Percentiles rank a stretch among this genome's conserved stretches.
phyloP scores from a whole-genome alignment of 2,113 vertebrate genomes.

The Hylia prasina region DNA sequence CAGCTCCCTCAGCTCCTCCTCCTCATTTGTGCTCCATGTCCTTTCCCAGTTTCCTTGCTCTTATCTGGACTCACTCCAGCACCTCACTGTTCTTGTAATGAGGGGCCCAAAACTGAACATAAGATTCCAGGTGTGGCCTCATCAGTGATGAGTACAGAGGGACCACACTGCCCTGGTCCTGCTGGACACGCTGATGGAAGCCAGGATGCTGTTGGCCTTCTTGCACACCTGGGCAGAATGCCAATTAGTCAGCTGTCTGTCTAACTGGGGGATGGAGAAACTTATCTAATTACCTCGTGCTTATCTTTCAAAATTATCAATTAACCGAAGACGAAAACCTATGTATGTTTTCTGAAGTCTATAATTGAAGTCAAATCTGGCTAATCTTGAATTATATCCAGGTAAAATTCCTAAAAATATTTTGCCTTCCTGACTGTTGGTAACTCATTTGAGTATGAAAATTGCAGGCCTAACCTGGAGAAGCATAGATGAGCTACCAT shows the following conservation, averaged over 20 bases:
- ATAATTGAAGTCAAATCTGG: not conserved
- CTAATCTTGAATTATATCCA: not conserved
- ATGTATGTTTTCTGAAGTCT: not conserved
- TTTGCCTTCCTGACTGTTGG: not conserved
- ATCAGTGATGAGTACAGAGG: fast-evolving
- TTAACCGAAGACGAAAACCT: not conserved
- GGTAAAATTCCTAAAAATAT: not conserved
- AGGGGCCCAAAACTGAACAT: not conserved
- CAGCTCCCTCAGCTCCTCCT: not conserved
- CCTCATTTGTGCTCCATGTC: not conserved
- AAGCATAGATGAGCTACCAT: not conserved
- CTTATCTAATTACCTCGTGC: not conserved
- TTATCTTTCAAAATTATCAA: not conserved
- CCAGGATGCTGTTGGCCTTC: not conserved
- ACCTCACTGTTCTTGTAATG: not conserved
- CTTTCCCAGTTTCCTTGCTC: fast-evolving
- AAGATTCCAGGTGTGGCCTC: fast-evolving
- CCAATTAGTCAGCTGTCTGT: not conserved
- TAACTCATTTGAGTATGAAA: not conserved
- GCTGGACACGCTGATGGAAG: not conserved
- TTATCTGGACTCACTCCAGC: fast-evolving
- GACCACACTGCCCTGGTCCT: fast-evolving
- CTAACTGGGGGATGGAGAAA: not conserved
- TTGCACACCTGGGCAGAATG: not conserved
- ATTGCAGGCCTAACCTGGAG: not conserved